Conservation (phyloP, 2,888 invertebrate genomes). For the Sarcophaga subvicina region DNA sequence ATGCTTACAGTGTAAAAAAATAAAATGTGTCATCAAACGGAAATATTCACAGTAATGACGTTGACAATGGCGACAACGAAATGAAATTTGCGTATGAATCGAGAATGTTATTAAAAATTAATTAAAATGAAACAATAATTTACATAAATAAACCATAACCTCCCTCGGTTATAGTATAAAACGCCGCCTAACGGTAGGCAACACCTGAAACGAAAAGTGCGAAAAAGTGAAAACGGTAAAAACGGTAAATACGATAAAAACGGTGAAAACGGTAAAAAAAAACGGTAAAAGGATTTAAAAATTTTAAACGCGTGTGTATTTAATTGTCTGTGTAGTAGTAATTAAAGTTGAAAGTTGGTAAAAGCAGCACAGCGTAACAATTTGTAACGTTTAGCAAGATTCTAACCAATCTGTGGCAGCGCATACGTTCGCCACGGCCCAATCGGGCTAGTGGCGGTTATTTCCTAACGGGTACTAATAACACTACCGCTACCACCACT, state of each 20-base stretch:
- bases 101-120: slow-evolving; percentile 47
- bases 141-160: slow-evolving; percentile 43
- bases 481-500: slow-evolving; percentile 65
- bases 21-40: neutral
- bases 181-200: neutral
- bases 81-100: neutral
- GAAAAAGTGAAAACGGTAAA: neutral
- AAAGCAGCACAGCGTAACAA: neutral
- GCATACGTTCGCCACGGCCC: slow-evolving; percentile 82
- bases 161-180: neutral
- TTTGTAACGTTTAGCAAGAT: slow-evolving; percentile 70
- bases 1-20: too few relatives aligned
- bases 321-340: neutral
- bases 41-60: neutral
- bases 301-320: neutral
- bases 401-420: slow-evolving; percentile 81
- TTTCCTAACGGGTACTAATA: slow-evolving; percentile 75
- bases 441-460: slow-evolving; percentile 82
- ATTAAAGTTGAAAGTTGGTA: neutral
- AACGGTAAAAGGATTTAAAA: neutral
- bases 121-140: slow-evolving; percentile 48
- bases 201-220: neutral
- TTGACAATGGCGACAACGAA: neutral
- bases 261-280: too few relatives aligned
- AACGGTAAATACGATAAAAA: slow-evolving; percentile 2